Evolutionary conservation across 2,888 invertebrate genomes (phyloP).

Genomic region (Morinoia aosen): DNA sequence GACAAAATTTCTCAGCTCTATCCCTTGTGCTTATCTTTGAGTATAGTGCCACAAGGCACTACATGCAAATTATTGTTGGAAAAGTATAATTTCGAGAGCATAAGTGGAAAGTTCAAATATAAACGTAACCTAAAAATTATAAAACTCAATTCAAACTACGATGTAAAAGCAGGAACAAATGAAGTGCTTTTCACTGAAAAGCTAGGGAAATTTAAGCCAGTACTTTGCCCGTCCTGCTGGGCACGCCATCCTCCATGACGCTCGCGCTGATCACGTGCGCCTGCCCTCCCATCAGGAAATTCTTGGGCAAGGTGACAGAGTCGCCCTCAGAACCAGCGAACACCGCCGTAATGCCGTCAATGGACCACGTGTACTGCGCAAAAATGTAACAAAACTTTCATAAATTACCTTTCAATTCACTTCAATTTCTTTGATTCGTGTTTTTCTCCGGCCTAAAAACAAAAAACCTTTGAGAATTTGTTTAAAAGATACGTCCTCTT

Average conservation of each 20-base stretch:
- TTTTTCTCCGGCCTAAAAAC: too few species aligned
- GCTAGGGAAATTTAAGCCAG: not conserved
- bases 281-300: constrained; percentile 37
- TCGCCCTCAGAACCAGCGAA: not conserved
- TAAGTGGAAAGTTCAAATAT: too few species aligned
- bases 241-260: not conserved
- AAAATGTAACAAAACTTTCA: not conserved
- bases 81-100: too few species aligned
- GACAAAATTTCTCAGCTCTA: too few species aligned
- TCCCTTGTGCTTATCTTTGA: too few species aligned
- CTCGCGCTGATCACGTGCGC: not conserved
- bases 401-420: not conserved
- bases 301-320: constrained; percentile 40
- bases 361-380: constrained; percentile 25
- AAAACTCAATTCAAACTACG: not conserved
- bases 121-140: not conserved
- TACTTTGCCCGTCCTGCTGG: constrained; percentile 34
- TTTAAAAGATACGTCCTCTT: not conserved
- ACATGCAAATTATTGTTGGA: too few species aligned
- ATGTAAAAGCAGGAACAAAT: not conserved
- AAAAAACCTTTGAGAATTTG: too few species aligned
- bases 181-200: not conserved
- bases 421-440: not conserved
- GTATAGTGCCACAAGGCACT: too few species aligned
- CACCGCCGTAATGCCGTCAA: not conserved